phyloP scores from a whole-genome alignment of 2,113 vertebrate species.

The Trogon melanurus region DNA sequence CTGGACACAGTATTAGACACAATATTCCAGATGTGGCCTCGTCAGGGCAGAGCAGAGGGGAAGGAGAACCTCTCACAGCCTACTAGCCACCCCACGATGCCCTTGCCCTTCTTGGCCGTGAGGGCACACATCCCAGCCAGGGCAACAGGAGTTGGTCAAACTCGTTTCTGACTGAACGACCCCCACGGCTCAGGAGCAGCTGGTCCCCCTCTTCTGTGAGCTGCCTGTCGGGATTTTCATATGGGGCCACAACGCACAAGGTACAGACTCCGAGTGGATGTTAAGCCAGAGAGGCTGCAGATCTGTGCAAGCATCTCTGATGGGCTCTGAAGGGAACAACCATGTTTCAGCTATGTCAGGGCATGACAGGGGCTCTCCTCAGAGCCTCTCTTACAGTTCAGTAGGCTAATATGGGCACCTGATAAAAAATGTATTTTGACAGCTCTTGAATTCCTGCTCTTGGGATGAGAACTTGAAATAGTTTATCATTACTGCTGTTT shows the following conservation, averaged over 20 bases:
- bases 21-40: too few relatives aligned
- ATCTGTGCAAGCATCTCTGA: not conserved
- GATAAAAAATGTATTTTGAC: not conserved
- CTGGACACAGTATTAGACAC: too few relatives aligned
- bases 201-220: not conserved
- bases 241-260: not conserved
- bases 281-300: not conserved
- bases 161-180: not conserved
- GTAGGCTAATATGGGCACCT: not conserved
- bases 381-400: not conserved
- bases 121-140: not conserved
- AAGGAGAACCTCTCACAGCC: too few relatives aligned
- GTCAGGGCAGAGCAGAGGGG: too few relatives aligned
- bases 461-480: not conserved
- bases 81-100: too few relatives aligned
- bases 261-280: rapidly evolving
- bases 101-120: too few relatives aligned
- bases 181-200: not conserved
- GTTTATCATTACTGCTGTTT: not conserved
- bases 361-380: not conserved
- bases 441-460: not conserved
- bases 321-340: not conserved
- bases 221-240: rapidly evolving
- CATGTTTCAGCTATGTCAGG: not conserved
- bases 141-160: not conserved